Percentiles rank a stretch among this genome's conserved stretches.
These are phyloP conservation scores for Callosobruchus maculatus DNA, from an alignment of 2,888 invertebrate genomes.

Conservation along the genomic window DNA sequence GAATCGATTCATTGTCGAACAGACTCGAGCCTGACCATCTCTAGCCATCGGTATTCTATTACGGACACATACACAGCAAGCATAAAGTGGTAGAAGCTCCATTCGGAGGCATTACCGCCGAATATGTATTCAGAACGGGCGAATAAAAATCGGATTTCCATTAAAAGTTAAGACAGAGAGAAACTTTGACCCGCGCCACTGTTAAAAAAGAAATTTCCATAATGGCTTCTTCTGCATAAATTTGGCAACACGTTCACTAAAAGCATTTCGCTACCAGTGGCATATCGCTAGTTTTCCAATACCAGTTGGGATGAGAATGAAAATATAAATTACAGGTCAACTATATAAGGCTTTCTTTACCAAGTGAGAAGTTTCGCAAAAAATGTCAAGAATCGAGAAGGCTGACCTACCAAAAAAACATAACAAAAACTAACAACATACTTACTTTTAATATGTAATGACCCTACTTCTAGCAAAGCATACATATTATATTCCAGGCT, in stretches of 20 bases:
- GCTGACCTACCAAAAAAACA: too few species aligned
- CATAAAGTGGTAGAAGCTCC: neutral
- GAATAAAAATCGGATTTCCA: neutral
- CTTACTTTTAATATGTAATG: too few species aligned
- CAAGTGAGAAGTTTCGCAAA: too few species aligned
- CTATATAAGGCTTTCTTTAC: too few species aligned
- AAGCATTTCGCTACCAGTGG: neutral
- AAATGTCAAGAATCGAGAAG: too few species aligned
- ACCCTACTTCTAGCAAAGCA: too few species aligned
- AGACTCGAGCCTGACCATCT: too few species aligned
- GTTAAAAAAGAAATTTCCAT: neutral
- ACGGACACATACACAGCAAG: neutral
- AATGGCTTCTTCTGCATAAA: constrained; percentile 1
- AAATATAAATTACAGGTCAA: too few species aligned
- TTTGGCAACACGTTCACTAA: neutral
- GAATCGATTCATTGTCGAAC: too few species aligned
- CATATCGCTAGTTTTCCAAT: neutral
- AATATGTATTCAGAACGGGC: neutral
- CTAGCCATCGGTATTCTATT: neutral
- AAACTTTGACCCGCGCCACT: neutral
- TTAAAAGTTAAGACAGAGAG: neutral
- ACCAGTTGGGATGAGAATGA: too few species aligned
- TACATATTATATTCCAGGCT: too few species aligned
- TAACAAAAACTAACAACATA: too few species aligned
- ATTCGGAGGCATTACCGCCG: neutral